Conservation (phyloP, 1,140 invertebrate genomes). For the Hycleus phaleratus region DNA sequence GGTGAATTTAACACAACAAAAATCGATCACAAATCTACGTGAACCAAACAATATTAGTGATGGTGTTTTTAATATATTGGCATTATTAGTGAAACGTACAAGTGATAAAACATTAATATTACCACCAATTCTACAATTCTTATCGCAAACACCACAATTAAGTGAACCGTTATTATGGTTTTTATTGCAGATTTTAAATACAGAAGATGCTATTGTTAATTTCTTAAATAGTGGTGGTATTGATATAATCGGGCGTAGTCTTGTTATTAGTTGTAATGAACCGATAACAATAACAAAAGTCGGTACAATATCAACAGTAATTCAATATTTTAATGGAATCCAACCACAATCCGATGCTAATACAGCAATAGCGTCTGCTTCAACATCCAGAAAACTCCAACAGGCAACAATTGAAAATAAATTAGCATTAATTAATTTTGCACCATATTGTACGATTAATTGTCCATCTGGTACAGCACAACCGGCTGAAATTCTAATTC, state of each 20-base stretch:
- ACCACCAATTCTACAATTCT: conserved; percentile 64
- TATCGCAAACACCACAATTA: conserved; percentile 54
- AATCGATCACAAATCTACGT: conserved; percentile 42
- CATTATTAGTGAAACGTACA: conserved; percentile 61
- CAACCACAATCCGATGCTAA: conserved; percentile 39
- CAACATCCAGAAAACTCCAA: conserved; percentile 49
- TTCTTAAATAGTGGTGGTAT: conserved; percentile 58
- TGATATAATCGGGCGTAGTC: conserved; percentile 51
- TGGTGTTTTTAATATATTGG: conserved; percentile 73
- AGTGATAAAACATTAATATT: conserved; percentile 65
- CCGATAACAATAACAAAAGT: conserved; percentile 43
- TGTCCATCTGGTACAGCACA: conserved; percentile 70
- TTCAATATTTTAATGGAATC: conserved; percentile 55
- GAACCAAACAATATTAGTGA: conserved; percentile 70
- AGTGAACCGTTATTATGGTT: conserved; percentile 72
- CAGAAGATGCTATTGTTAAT: conserved; percentile 53
- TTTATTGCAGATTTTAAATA: conserved; percentile 62
- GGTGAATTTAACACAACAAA: conserved; percentile 31
- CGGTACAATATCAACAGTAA: conserved; percentile 47
- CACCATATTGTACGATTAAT: conserved; percentile 60
- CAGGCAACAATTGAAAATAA: conserved; percentile 46
- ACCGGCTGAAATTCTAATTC: conserved; percentile 77
- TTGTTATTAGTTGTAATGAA: conserved; percentile 48
- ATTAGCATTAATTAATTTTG: conserved; percentile 77
- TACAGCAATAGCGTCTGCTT: conserved; percentile 45